phyloP scores from a whole-genome alignment of 2,113 vertebrate species.

The Triplophysa dalaica region DNA sequence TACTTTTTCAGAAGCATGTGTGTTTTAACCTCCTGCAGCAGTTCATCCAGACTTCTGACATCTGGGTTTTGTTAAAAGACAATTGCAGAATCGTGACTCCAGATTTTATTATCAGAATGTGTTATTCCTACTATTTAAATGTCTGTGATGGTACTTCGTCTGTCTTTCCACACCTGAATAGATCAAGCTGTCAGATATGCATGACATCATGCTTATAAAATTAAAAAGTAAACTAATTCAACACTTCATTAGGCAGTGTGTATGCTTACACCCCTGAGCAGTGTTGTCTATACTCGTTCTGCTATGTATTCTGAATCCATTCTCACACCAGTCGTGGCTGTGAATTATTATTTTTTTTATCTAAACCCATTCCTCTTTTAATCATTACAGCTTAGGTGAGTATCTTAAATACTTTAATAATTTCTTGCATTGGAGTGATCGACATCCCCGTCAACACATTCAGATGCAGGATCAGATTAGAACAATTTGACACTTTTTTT shows the following conservation, averaged over 20 bases:
- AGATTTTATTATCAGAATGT: not conserved
- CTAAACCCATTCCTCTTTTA: not conserved
- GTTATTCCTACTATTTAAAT: no score
- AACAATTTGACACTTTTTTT: not conserved
- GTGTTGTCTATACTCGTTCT: not conserved
- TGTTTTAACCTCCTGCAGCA: not conserved
- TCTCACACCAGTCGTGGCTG: not conserved
- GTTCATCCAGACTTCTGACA: not conserved
- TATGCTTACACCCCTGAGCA: not conserved
- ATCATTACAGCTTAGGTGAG: no score
- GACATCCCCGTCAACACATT: not conserved
- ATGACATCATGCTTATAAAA: constrained; percentile 16
- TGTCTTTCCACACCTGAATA: not conserved
- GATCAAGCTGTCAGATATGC: not conserved
- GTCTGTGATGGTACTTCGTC: no score
- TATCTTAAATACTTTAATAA: no score
- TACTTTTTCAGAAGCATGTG: not conserved
- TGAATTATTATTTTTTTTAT: not conserved
- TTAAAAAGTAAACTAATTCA: constrained; percentile 8
- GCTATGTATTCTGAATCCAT: not conserved
- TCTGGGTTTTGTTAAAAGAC: not conserved
- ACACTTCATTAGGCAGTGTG: not conserved
- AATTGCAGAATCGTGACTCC: not conserved
- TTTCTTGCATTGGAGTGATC: not conserved
- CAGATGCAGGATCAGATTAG: not conserved